Evolutionary conservation across 2,797 vertebrate genomes (phyloP).

Genomic region (Typhlichthys eigenmanni): DNA sequence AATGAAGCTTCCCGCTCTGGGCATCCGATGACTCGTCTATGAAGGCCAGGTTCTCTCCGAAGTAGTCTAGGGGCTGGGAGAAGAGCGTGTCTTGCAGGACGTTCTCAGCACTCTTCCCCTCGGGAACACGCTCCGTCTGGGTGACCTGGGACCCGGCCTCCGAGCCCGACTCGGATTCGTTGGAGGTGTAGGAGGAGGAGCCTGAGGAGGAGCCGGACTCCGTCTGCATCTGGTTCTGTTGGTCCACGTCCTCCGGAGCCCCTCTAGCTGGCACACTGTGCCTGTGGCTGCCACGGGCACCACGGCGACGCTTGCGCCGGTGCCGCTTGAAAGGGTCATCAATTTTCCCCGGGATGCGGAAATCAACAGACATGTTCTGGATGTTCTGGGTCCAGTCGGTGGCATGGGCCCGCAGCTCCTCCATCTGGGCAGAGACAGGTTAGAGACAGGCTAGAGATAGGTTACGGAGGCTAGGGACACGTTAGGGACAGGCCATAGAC

Average conservation of each 20-base stretch:
- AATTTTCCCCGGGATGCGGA: slow-evolving; percentile 71
- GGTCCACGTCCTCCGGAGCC: slow-evolving; percentile 45
- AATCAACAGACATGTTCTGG: slow-evolving; percentile 83
- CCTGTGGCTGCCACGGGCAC: slow-evolving; percentile 46
- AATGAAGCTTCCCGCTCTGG: slow-evolving; percentile 78
- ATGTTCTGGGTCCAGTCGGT: slow-evolving; percentile 90
- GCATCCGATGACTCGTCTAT: slow-evolving; percentile 91
- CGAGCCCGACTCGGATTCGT: slow-evolving; percentile 66
- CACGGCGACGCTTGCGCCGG: slow-evolving; percentile 66
- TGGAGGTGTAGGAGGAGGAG: slow-evolving; percentile 49
- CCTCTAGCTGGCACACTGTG: slow-evolving; percentile 42
- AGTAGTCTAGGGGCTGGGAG: slow-evolving; percentile 83
- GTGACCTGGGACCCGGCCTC: slow-evolving; percentile 73
- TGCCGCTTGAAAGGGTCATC: slow-evolving; percentile 78
- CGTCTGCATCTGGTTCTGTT: slow-evolving; percentile 33
- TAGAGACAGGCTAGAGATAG: background rate
- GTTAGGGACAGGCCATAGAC: background rate
- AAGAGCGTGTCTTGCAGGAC: slow-evolving; percentile 43
- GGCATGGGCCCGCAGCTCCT: slow-evolving; percentile 86
- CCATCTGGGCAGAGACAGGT: slow-evolving; percentile 78
- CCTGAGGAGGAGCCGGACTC: slow-evolving; percentile 59
- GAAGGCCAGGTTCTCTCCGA: slow-evolving; percentile 88
- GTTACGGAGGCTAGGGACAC: background rate
- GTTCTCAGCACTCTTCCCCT: slow-evolving; percentile 43
- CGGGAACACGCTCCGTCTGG: slow-evolving; percentile 69